These are phyloP conservation scores for Arizona elegans DNA, from an alignment of 2,113 vertebrate genomes.

Conservation along the genomic window DNA sequence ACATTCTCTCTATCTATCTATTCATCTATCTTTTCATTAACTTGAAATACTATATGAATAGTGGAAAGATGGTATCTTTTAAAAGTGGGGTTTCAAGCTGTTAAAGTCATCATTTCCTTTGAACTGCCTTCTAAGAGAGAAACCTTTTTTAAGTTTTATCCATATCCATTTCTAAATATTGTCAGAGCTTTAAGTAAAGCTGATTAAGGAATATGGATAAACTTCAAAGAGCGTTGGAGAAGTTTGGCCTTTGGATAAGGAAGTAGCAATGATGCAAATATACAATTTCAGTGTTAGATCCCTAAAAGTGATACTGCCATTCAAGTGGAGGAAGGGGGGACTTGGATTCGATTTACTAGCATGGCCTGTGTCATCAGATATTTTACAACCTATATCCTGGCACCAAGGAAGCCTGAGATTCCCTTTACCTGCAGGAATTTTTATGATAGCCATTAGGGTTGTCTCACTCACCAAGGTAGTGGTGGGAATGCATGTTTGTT, in stretches of 20 bases:
- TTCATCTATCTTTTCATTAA: not conserved
- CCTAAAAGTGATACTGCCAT: no score
- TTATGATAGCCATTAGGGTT: no score
- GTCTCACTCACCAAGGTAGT: no score
- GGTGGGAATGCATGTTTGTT: no score
- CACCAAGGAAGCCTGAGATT: no score
- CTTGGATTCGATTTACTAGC: no score
- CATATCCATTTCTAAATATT: not conserved
- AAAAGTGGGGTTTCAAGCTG: not conserved
- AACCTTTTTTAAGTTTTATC: not conserved
- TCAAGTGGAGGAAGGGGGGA: no score
- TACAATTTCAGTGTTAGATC: not conserved
- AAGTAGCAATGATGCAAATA: not conserved
- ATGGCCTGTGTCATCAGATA: no score
- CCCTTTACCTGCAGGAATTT: no score
- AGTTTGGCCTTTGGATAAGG: not conserved
- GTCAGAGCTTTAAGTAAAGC: not conserved
- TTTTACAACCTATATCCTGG: no score
- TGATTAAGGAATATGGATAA: not conserved
- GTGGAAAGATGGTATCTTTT: not conserved
- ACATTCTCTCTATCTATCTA: not conserved
- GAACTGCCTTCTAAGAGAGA: not conserved
- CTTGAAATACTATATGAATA: not conserved
- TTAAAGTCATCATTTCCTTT: not conserved
- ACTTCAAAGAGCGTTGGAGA: not conserved